phyloP scores from a whole-genome alignment of 2,797 vertebrate genomes.

The Acanthurus leucopareius region DNA sequence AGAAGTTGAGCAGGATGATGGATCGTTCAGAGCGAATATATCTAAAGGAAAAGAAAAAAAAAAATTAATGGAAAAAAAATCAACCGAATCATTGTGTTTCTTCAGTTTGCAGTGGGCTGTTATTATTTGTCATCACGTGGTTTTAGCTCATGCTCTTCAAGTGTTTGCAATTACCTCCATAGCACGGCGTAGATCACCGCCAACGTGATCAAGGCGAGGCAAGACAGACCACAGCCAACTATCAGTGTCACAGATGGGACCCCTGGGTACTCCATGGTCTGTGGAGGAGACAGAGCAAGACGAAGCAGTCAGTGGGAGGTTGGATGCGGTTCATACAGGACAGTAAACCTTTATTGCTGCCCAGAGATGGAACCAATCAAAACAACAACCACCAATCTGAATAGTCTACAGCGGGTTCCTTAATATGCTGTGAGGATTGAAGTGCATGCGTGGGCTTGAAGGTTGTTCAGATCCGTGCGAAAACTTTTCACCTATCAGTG shows the following conservation, averaged over 20 bases:
- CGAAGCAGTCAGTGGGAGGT: constrained; percentile 72
- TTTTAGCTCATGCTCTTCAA: constrained; percentile 4
- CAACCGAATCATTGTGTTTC: not conserved
- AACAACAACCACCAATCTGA: constrained; percentile 58
- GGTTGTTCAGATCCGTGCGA: constrained; percentile 41
- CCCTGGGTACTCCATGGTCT: constrained; percentile 99
- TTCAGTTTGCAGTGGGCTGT: not conserved
- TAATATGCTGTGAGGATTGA: constrained; percentile 64
- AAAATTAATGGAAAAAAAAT: not conserved
- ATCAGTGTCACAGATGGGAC: constrained; percentile 98
- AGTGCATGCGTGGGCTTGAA: constrained; percentile 62
- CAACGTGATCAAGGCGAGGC: constrained; percentile 96
- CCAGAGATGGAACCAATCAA: constrained; percentile 69
- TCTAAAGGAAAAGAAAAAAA: constrained; percentile 72
- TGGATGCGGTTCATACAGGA: constrained; percentile 66
- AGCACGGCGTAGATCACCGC: constrained; percentile 95
- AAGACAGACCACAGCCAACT: constrained; percentile 98
- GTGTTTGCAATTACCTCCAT: constrained; percentile 92
- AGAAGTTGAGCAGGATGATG: constrained; percentile 99
- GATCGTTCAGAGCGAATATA: constrained; percentile 98
- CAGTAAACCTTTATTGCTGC: constrained; percentile 73
- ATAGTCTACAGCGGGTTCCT: constrained; percentile 51
- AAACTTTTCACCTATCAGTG: constrained; percentile 47
- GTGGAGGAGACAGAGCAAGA: constrained; percentile 79
- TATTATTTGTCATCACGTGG: not conserved